Conservation (phyloP, 1,140 invertebrate genomes). For the Trichoplusia ni region DNA sequence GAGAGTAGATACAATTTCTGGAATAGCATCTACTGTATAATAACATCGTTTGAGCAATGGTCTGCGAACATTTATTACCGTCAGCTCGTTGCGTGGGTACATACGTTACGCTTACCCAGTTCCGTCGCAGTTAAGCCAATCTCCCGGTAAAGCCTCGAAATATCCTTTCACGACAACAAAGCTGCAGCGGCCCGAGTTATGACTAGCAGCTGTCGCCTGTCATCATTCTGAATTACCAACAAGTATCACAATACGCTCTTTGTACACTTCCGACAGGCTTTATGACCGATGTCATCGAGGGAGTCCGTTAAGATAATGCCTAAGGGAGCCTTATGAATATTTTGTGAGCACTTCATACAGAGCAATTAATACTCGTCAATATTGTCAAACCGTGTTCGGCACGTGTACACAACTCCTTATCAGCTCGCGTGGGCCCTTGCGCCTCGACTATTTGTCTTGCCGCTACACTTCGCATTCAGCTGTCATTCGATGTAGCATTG, state of each 20-base stretch:
- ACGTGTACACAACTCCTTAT: slow-evolving; percentile 23
- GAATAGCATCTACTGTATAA: slow-evolving; percentile 12
- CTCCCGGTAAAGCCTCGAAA: slow-evolving; percentile 12
- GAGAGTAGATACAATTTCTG: slow-evolving; percentile 18
- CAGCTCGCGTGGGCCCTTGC: background rate
- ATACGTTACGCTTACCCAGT: slow-evolving; percentile 9
- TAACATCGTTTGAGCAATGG: slow-evolving; percentile 18
- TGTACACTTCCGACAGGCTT: background rate
- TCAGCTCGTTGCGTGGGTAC: slow-evolving; percentile 5
- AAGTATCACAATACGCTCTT: background rate
- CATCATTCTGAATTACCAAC: slow-evolving; percentile 2
- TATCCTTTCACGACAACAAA: slow-evolving; percentile 1
- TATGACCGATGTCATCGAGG: background rate
- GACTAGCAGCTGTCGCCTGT: background rate
- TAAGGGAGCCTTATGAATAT: background rate
- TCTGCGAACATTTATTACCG: slow-evolving; percentile 12
- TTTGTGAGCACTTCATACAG: background rate
- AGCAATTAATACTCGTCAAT: background rate
- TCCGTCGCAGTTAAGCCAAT: slow-evolving; percentile 12
- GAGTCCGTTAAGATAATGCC: background rate
- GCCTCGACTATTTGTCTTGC: slow-evolving; percentile 41
- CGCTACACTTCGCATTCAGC: slow-evolving; percentile 44
- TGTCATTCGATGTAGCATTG: slow-evolving; percentile 51
- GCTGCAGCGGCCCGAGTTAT: slow-evolving; percentile 1
- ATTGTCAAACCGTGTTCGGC: background rate